Evolutionary conservation across 2,888 invertebrate species (phyloP).

Genomic region (Marasmarcha lunaedactyla): DNA sequence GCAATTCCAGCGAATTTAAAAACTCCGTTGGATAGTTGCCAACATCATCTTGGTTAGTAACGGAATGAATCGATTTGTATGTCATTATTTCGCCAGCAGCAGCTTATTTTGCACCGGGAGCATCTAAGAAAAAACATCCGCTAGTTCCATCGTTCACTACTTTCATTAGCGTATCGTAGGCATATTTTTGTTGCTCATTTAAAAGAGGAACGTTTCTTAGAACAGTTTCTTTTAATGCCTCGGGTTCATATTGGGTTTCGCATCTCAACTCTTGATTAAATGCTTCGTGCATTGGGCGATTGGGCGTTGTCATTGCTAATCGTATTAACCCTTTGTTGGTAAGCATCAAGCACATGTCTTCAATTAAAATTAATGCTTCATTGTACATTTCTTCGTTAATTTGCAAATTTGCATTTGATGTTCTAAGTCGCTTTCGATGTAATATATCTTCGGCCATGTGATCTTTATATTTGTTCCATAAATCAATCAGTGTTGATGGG

Average conservation of each 20-base stretch:
- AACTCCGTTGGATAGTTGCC: conserved; percentile 21
- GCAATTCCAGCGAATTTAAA: too few species aligned
- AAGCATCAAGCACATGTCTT: conserved; percentile 4
- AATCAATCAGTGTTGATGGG: conserved; percentile 15
- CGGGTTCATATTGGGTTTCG: too few species aligned
- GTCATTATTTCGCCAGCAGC: conserved; percentile 18
- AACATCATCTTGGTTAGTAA: conserved; percentile 22
- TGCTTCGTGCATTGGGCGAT: not conserved
- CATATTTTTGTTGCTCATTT: too few species aligned
- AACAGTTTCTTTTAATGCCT: too few species aligned
- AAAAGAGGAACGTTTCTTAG: too few species aligned
- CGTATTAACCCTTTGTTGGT: not conserved
- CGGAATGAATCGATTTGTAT: conserved; percentile 24
- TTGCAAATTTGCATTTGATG: conserved; percentile 7
- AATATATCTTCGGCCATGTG: conserved; percentile 16
- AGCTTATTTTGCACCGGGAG: too few species aligned
- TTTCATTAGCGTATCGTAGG: too few species aligned
- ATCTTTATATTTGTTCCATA: conserved; percentile 17
- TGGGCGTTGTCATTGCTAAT: not conserved
- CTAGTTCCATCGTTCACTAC: too few species aligned
- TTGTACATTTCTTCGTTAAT: conserved; percentile 13
- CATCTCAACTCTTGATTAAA: too few species aligned
- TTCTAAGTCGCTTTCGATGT: conserved; percentile 11
- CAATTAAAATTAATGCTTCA: conserved; percentile 13
- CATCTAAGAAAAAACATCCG: too few species aligned